A percentile compares a stretch with the other conserved stretches of the same genome.
Conservation (phyloP, 2,888 invertebrate species). For the Trachelus troglodyta region DNA sequence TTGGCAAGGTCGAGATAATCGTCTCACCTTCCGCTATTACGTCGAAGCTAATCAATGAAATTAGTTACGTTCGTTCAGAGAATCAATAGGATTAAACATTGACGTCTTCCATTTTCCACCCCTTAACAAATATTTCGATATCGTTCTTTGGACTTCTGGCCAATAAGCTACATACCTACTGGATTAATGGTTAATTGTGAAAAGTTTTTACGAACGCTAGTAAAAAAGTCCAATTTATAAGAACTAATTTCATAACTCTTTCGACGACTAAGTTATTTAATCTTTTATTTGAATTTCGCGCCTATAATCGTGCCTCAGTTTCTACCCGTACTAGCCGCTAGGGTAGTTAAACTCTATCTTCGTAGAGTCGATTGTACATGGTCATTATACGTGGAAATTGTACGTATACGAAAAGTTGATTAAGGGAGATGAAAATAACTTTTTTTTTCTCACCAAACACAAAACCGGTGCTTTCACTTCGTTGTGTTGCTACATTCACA, state of each 20-base stretch:
- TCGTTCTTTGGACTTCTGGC: neutral
- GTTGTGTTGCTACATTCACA: neutral
- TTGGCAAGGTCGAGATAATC: neutral
- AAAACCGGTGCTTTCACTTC: neutral
- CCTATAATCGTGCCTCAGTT: neutral
- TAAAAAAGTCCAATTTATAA: constrained; percentile 22
- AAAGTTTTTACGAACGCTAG: constrained; percentile 16
- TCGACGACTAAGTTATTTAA: constrained; percentile 2
- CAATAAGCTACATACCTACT: neutral
- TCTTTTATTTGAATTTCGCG: constrained; percentile 1
- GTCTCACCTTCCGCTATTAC: neutral
- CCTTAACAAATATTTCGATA: neutral
- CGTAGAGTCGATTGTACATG: neutral
- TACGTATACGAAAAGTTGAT: neutral
- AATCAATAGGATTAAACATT: neutral
- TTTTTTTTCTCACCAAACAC: neutral
- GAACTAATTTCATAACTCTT: neutral
- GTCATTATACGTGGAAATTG: neutral
- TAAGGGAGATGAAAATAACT: neutral
- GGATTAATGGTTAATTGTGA: constrained; percentile 10
- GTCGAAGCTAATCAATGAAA: constrained; percentile 7
- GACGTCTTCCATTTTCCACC: neutral
- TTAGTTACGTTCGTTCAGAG: constrained; percentile 8
- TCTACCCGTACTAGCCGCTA: neutral
- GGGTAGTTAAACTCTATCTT: neutral